Conservation (phyloP, 2,113 vertebrate species). For the Noctilio leporinus region DNA sequence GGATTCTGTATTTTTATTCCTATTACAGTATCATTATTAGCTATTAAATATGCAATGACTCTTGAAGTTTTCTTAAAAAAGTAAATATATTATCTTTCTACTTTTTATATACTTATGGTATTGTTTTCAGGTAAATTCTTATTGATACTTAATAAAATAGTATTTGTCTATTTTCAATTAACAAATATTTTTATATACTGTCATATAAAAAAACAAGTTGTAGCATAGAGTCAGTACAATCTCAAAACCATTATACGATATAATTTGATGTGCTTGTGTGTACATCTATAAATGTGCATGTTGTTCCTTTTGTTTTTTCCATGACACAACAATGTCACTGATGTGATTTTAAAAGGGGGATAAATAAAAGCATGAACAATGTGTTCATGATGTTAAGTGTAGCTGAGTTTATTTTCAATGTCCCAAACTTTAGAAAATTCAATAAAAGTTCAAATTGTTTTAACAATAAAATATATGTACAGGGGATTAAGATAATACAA, state of each 20-base stretch:
- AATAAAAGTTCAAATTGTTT: neutral
- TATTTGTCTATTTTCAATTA: neutral
- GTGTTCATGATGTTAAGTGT: neutral
- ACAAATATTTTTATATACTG: neutral
- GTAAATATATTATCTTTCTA: neutral
- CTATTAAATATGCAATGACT: neutral
- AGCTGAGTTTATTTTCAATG: conserved; percentile 2
- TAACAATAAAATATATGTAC: neutral
- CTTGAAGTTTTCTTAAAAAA: neutral
- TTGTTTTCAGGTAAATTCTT: conserved; percentile 16
- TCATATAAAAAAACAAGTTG: neutral
- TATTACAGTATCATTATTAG: neutral
- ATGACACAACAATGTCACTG: neutral
- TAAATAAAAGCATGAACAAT: neutral
- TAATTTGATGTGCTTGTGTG: neutral
- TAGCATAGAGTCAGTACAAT: neutral
- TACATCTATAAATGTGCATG: neutral
- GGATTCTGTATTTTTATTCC: neutral
- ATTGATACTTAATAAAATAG: neutral
- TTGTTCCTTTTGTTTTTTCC: neutral
- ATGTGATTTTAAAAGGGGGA: neutral
- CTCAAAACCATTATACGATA: neutral
- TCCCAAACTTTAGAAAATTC: neutral
- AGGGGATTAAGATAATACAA: neutral
- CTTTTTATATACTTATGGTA: neutral